Evolutionary conservation across 2,888 invertebrate species (phyloP).

Genomic region (Orchesellides sinensis): DNA sequence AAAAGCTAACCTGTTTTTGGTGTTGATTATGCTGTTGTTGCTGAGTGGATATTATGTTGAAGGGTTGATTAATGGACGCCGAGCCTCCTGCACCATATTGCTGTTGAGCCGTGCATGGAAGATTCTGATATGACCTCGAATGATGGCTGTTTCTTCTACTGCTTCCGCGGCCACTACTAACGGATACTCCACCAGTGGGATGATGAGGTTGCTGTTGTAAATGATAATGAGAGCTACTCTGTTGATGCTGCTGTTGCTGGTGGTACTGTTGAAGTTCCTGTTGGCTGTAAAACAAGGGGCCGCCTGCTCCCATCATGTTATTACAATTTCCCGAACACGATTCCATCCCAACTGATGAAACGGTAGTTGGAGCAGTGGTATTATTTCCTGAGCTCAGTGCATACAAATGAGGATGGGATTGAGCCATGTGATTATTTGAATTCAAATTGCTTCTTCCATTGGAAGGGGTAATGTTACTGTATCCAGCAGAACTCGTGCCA

Average conservation of each 20-base stretch:
- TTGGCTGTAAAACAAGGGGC: constrained; percentile 52
- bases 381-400: constrained; percentile 44
- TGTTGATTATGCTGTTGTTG: constrained; percentile 53
- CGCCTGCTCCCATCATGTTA: constrained; percentile 41
- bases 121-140: constrained; percentile 63
- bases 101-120: constrained; percentile 40
- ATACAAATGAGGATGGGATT: constrained; percentile 66
- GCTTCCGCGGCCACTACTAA: constrained; percentile 24
- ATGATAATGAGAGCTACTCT: constrained; percentile 34
- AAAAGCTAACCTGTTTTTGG: constrained; percentile 43
- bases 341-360: constrained; percentile 32
- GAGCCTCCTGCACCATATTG: constrained; percentile 43
- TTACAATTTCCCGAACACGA: constrained; percentile 11
- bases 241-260: constrained; percentile 8
- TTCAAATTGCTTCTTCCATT: constrained; percentile 43
- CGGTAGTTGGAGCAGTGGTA: constrained; percentile 8
- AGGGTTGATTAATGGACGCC: constrained; percentile 54
- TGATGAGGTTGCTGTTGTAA: constrained; percentile 26
- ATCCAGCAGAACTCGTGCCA: background rate
- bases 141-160: constrained; percentile 56
- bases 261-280: constrained; percentile 57
- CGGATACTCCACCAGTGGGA: constrained; percentile 6
- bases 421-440: constrained; percentile 61
- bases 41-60: constrained; percentile 38
- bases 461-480: constrained; percentile 12